A percentile compares a stretch with the other conserved stretches of the same genome.
phyloP scores from a whole-genome alignment of 2,113 vertebrate genomes.

The Vanacampus margaritifer region DNA sequence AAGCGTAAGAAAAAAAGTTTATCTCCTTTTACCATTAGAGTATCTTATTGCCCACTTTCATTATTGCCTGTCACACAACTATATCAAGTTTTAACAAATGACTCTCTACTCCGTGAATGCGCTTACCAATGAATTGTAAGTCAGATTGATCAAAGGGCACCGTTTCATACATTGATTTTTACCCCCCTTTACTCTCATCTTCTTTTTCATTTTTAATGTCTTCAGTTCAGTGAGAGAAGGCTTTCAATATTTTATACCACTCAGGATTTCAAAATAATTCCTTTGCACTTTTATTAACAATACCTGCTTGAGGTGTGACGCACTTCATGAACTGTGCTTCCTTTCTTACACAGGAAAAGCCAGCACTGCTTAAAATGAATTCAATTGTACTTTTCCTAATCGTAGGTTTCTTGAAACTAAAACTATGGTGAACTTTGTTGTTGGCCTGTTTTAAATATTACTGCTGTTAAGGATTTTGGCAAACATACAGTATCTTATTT shows the following conservation, averaged over 20 bases:
- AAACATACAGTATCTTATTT: too few relatives aligned
- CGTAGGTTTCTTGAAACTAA: too few relatives aligned
- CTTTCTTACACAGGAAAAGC: background rate
- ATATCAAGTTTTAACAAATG: constrained; percentile 32
- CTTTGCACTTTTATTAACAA: background rate
- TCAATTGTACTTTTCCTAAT: constrained; percentile 3
- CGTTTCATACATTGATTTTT: background rate
- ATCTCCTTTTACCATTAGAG: constrained; percentile 55
- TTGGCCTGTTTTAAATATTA: too few relatives aligned
- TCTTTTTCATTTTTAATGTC: constrained; percentile 10
- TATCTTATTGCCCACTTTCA: constrained; percentile 45
- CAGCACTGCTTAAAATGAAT: too few relatives aligned
- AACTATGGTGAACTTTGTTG: too few relatives aligned
- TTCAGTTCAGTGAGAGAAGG: background rate
- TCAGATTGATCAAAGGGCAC: background rate
- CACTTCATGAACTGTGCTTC: constrained; percentile 14
- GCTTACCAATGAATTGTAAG: background rate
- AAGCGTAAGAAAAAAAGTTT: constrained; percentile 48
- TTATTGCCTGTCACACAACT: constrained; percentile 53
- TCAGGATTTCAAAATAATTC: constrained; percentile 1
- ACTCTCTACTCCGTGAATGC: constrained; percentile 2
- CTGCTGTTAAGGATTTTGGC: too few relatives aligned
- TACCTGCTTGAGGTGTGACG: constrained; percentile 24
- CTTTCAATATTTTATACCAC: constrained; percentile 24
- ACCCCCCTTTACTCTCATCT: background rate